A percentile compares a stretch with the other conserved stretches of the same genome.
These are phyloP conservation scores for Gallinago paraguaiae DNA, from an alignment of 2,113 vertebrate species.

Conservation along the genomic window DNA sequence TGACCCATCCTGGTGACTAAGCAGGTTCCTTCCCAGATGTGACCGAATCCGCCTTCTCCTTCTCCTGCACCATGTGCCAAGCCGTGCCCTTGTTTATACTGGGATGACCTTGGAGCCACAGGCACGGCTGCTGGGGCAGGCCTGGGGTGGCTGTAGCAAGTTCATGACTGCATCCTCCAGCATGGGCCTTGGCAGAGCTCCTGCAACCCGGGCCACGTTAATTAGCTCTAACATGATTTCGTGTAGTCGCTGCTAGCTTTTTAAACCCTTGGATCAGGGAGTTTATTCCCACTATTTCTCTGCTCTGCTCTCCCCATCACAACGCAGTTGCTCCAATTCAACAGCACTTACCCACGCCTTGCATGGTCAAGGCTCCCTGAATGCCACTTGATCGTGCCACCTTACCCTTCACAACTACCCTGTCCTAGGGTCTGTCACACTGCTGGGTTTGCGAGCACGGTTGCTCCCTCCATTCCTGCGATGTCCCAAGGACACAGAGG, in stretches of 20 bases:
- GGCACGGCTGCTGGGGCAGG: neutral
- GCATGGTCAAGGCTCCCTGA: neutral
- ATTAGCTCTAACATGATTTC: accelerated
- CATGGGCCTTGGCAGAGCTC: neutral
- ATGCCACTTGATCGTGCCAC: neutral
- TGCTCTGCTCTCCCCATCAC: neutral
- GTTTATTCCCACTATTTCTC: neutral
- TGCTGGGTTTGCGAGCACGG: accelerated
- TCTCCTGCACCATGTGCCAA: neutral
- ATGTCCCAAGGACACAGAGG: neutral
- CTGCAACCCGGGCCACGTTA: neutral
- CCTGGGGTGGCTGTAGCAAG: neutral
- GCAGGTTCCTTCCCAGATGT: neutral
- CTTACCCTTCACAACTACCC: neutral
- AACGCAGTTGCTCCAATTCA: neutral
- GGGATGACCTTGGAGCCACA: accelerated
- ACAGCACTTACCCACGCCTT: neutral
- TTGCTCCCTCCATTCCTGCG: neutral
- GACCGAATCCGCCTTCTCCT: neutral
- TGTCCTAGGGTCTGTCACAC: neutral
- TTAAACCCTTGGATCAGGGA: neutral
- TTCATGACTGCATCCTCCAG: neutral
- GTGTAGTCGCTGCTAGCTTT: neutral
- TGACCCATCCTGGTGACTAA: neutral
- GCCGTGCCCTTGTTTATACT: neutral